phyloP scores from a whole-genome alignment of 2,797 vertebrate genomes.

The Rhyacichthys aspro region DNA sequence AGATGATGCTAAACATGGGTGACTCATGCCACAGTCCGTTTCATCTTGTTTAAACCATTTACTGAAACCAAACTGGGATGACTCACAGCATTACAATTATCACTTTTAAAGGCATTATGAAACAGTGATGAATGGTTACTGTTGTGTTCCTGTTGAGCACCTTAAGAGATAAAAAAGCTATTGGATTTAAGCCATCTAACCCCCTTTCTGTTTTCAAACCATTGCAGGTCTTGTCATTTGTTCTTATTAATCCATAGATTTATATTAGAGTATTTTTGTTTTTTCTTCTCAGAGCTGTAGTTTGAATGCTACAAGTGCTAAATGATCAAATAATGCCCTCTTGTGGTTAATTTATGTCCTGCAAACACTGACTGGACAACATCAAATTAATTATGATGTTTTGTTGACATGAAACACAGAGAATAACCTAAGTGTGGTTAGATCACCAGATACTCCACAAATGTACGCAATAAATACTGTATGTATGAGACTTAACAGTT shows the following conservation, averaged over 20 bases:
- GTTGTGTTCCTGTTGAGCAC: constrained; percentile 38
- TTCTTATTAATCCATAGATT: constrained; percentile 7
- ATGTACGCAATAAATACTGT: too few relatives aligned
- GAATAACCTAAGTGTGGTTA: too few relatives aligned
- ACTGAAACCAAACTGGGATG: constrained; percentile 20
- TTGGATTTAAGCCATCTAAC: constrained; percentile 7
- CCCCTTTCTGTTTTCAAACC: constrained; percentile 3
- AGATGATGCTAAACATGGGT: constrained; percentile 17
- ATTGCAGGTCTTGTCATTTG: neutral
- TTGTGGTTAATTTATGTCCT: constrained; percentile 32
- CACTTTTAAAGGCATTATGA: constrained; percentile 22
- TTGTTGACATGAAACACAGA: too few relatives aligned
- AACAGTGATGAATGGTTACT: constrained; percentile 38
- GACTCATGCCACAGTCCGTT: constrained; percentile 12
- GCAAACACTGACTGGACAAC: too few relatives aligned
- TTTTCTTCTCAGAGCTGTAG: neutral
- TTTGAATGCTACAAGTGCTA: neutral
- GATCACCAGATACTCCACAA: too few relatives aligned
- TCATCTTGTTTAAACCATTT: constrained; percentile 19
- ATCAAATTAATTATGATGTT: too few relatives aligned
- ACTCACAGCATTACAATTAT: constrained; percentile 43
- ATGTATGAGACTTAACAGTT: too few relatives aligned
- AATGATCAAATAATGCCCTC: constrained; percentile 34
- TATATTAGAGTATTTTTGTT: constrained; percentile 22
- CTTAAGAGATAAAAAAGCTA: constrained; percentile 37